These are phyloP conservation scores for Micropterix aruncella DNA, from an alignment of 2,888 invertebrate genomes.

Conservation along the genomic window DNA sequence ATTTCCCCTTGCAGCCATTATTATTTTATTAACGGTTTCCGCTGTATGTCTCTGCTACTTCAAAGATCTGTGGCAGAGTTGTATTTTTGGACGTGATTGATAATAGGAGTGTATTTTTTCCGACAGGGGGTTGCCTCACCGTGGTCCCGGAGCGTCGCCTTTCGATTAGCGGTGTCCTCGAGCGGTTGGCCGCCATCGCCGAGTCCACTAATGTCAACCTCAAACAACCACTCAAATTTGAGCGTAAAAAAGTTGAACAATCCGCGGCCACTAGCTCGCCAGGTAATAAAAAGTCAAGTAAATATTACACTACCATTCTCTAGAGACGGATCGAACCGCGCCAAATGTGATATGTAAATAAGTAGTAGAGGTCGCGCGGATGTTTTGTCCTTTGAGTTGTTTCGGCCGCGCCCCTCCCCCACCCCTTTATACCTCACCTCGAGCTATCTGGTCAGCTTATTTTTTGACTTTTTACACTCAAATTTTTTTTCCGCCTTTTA, in stretches of 20 bases:
- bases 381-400: not conserved
- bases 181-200: slow-evolving; percentile 77
- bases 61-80: no score
- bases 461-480: slow-evolving; percentile 46
- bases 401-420: not conserved
- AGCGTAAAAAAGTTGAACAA: slow-evolving; percentile 48
- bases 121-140: slow-evolving; percentile 60
- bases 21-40: no score
- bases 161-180: slow-evolving; percentile 64
- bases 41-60: no score
- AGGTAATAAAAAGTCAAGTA: slow-evolving; percentile 46
- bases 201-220: slow-evolving; percentile 74
- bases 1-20: no score
- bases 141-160: slow-evolving; percentile 74
- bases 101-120: slow-evolving; percentile 16
- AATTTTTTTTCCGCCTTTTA: slow-evolving; percentile 28
- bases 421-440: slow-evolving; percentile 15
- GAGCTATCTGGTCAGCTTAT: slow-evolving; percentile 43
- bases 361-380: slow-evolving; percentile 15
- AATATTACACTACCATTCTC: slow-evolving; percentile 45
- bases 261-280: slow-evolving; percentile 46
- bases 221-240: slow-evolving; percentile 61
- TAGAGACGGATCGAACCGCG: slow-evolving; percentile 20
- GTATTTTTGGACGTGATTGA: no score
- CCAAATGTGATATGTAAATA: slow-evolving; percentile 16